Base-by-base conservation (phyloP, 1,140 invertebrate species). In the Pogonus chalceus region DNA sequence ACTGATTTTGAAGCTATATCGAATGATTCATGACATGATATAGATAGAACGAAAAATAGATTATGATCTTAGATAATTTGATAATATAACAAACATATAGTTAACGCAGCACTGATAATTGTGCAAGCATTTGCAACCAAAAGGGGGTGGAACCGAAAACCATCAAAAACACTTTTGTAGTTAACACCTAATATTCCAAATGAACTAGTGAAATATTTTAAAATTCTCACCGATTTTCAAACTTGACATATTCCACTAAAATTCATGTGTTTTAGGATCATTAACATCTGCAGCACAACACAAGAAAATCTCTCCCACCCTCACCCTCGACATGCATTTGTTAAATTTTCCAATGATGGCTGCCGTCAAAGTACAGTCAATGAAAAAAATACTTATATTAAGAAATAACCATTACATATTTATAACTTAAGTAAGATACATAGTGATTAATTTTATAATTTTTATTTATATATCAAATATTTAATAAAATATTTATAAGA, bases 201-300 rank as follows among this genome's bases (percentile, higher is more conserved):
- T 31, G 14, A 16, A 54, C 10, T 35, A 23, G 18, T 43, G 7
- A 18, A 43, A 12, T 4, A 43, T 43, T 43, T 47, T n/a, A 26
- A 49, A 22, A 22, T 43, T 61, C 76, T 78, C 75, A 80, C 79
- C 79, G 66, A 78, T 76, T 75, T 79, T 80, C 72, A 80, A 72
- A 71, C 77, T 80, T 69, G 77, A 79, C 79, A 80, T 80, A 76
- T 75, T 79, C 70, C 69, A 66, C 51, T 61, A 53, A 56, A 57
- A 64, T 55, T 56, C 66, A 68, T 68, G 52, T 39, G 57, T 53
- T 43, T 43, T 43, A 16, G 3, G 9, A 43, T 12, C 18, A 43
- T 43, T 43, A 43, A 43, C 37, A 43, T 43, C 18, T 43, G 37
- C 9, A 43, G 37, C 18, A 43, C 37, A 43, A 43, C 37, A 43